Conservation (phyloP, 2,888 invertebrate genomes). For the Hirtodrosophila confusa region DNA sequence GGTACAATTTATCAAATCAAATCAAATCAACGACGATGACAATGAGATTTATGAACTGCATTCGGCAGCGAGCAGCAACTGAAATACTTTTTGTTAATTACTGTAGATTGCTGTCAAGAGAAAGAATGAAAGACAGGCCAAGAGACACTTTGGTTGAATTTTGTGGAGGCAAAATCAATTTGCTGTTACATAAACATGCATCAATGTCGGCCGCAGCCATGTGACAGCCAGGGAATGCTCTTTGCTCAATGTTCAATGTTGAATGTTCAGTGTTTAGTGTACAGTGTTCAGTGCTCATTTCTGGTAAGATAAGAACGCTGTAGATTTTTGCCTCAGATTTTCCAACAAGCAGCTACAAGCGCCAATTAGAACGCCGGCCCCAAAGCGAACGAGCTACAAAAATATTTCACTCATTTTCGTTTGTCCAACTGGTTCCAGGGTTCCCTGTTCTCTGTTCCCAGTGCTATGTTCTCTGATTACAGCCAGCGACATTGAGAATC, state of each 20-base stretch:
- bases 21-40: slow-evolving; percentile 1
- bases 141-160: slow-evolving; percentile 4
- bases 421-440: slow-evolving; percentile 31
- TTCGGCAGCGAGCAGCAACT: neutral
- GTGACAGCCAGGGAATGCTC: slow-evolving; percentile 67
- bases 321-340: slow-evolving; percentile 70
- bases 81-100: slow-evolving; percentile 36
- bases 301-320: slow-evolving; percentile 69
- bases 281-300: slow-evolving; percentile 50
- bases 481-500: slow-evolving; percentile 63
- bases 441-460: slow-evolving; percentile 17
- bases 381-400: slow-evolving; percentile 32
- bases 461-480: slow-evolving; percentile 64
- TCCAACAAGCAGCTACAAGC: slow-evolving; percentile 67
- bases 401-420: slow-evolving; percentile 59
- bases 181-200: slow-evolving; percentile 74
- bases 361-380: slow-evolving; percentile 68
- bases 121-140: neutral
- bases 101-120: slow-evolving; percentile 32
- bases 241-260: slow-evolving; percentile 53
- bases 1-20: slow-evolving; percentile 51
- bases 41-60: slow-evolving; percentile 33
- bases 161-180: slow-evolving; percentile 62
- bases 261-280: slow-evolving; percentile 9
- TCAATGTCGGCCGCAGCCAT: slow-evolving; percentile 59